Base-by-base conservation (phyloP, 2,888 invertebrate species). In the Morpho achilles region DNA sequence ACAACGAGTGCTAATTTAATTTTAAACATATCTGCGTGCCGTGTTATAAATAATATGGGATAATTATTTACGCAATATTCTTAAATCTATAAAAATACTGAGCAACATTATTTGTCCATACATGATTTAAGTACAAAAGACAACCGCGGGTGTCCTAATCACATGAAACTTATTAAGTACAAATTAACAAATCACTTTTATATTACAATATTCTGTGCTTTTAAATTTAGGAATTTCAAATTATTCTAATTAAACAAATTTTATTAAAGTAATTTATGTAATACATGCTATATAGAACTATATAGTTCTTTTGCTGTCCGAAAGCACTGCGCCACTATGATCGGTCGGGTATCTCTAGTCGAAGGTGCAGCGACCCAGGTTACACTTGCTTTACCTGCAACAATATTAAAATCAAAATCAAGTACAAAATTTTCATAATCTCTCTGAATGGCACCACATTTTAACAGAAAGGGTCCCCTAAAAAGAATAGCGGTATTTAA, bases 51-150 rank as follows among this genome's bases (percentile, higher is more conserved):
- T 86, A 84, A 82, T 80, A 82, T 84, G 74, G 77, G 80, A 51
- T 44, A 52, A 57, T 73, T 74, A 79, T 74, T 76, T 80, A 74
- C 79, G 73, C 78, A 79, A 75, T 82, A 80, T 76, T 75, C 87
- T 84, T 88, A 87, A 72, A 77, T 77, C 87, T 88, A 87, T 82
- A 82, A 87, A 88, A 89, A 89, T 89, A 89, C 88, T 89, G 88
- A 89, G 88, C 88, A 89, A 88, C 76, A 76, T 85, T 78, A 77
- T 80, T 58, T 85, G 85, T 63, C 77, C 77, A 77, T 80, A 82
- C 80, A 79, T 77, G 76, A 77, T 75, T 80, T 73, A 71, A 68
- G 67, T 76, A 74, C 75, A 74, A 68, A 74, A 69, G 77, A 80
- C 77, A 76, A 78, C 75, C 72, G 69, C 76, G 76, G 72, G 78